Conservation (phyloP, 2,888 invertebrate genomes). For the Rhagophthalmus giganteus region DNA sequence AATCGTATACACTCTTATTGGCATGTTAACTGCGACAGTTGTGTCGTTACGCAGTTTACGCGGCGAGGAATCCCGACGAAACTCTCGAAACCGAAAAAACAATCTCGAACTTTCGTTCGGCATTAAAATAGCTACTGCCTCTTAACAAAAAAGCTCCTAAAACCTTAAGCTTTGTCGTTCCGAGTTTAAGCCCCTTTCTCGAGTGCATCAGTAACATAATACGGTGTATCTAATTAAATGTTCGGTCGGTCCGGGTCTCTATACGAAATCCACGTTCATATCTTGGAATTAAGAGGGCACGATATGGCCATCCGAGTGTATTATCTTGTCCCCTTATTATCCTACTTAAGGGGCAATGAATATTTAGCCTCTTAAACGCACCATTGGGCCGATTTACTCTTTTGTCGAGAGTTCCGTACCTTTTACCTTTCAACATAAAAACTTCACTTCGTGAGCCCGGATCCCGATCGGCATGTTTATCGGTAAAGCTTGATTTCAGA, state of each 20-base stretch:
- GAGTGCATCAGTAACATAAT: constrained; percentile 37
- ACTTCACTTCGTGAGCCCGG: not conserved
- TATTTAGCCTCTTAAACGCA: constrained; percentile 25
- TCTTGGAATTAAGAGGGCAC: constrained; percentile 48
- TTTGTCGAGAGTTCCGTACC: constrained; percentile 20
- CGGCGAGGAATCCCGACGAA: no score
- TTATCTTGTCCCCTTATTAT: constrained; percentile 28
- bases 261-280: constrained; percentile 39
- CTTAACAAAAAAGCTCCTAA: not conserved
- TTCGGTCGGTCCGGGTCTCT: constrained; percentile 43
- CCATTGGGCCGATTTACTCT: constrained; percentile 26
- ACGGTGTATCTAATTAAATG: constrained; percentile 45
- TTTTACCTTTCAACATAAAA: constrained; percentile 9
- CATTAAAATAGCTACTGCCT: not conserved
- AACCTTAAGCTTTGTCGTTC: not conserved
- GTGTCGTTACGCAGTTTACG: no score
- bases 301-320: constrained; percentile 44
- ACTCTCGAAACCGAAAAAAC: no score
- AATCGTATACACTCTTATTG: not conserved
- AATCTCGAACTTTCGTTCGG: no score
- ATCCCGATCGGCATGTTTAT: constrained; percentile 4
- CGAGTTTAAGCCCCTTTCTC: constrained; percentile 13
- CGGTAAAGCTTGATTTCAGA: constrained; percentile 9
- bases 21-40: not conserved
- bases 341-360: constrained; percentile 18